These are phyloP conservation scores for Ptychadena robeensis DNA, from an alignment of 2,797 vertebrate genomes.

Conservation along the genomic window DNA sequence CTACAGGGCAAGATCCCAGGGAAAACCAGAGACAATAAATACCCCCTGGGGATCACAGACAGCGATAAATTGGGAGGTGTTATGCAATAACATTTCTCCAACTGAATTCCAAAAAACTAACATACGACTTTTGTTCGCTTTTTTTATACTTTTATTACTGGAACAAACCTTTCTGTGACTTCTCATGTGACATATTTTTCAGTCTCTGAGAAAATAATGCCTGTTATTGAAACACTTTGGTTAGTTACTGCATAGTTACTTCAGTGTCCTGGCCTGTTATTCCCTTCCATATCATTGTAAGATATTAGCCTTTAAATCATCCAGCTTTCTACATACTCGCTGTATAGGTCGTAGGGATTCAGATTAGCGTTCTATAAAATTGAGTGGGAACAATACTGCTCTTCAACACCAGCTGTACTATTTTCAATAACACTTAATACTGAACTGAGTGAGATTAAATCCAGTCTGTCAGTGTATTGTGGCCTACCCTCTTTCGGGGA, in stretches of 20 bases:
- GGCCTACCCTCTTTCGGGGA: slow-evolving; percentile 78
- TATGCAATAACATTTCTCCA: too few relatives aligned
- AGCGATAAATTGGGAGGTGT: too few relatives aligned
- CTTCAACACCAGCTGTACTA: slow-evolving; percentile 81
- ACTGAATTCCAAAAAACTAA: not conserved
- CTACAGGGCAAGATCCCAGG: too few relatives aligned
- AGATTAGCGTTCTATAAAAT: slow-evolving; percentile 63
- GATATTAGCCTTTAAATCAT: slow-evolving; percentile 53
- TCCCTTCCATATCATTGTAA: slow-evolving; percentile 44
- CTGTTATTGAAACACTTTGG: slow-evolving; percentile 7
- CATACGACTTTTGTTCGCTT: not conserved
- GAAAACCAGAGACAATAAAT: too few relatives aligned
- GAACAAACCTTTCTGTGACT: slow-evolving; percentile 1
- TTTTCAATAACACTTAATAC: slow-evolving; percentile 80
- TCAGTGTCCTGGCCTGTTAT: slow-evolving; percentile 11
- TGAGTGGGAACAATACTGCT: slow-evolving; percentile 74
- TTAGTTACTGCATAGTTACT: slow-evolving; percentile 10
- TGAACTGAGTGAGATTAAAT: slow-evolving; percentile 82
- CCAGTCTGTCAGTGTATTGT: slow-evolving; percentile 82
- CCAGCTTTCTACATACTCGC: slow-evolving; percentile 36
- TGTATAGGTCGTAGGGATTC: slow-evolving; percentile 44
- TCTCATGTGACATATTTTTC: not conserved
- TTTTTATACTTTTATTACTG: not conserved
- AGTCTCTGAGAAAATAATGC: not conserved
- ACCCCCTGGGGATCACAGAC: too few relatives aligned